phyloP scores from a whole-genome alignment of 2,113 vertebrate species.

The Callithrix jacchus region DNA sequence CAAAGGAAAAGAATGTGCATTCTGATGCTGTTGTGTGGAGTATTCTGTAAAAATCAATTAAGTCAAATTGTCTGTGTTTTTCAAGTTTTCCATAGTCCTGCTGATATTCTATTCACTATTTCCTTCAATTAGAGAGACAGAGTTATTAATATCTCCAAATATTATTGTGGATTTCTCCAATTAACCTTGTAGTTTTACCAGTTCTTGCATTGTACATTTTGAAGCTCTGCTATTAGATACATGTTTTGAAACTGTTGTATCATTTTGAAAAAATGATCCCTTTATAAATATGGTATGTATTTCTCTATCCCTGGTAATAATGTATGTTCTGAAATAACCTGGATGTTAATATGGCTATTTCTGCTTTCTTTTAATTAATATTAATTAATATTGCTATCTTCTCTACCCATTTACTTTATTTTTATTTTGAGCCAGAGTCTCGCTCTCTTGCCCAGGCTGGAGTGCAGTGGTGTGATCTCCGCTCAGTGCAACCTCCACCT shows the following conservation, averaged over 20 bases:
- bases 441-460: background rate
- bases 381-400: background rate
- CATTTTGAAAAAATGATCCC: background rate
- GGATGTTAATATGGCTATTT: background rate
- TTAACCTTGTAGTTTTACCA: background rate
- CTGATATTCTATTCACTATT: background rate
- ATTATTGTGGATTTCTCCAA: background rate
- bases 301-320: background rate
- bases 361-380: background rate
- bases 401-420: background rate
- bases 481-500: background rate
- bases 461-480: background rate
- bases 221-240: background rate
- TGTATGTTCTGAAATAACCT: constrained; percentile 21
- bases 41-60: background rate
- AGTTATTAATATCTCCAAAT: background rate
- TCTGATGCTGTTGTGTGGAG: background rate
- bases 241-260: background rate
- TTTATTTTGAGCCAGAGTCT: background rate
- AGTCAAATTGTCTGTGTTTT: background rate
- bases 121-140: background rate
- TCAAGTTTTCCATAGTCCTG: background rate
- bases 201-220: background rate
- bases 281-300: background rate
- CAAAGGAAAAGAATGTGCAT: background rate